These are phyloP conservation scores for Xiphophorus couchianus DNA, from an alignment of 2,113 vertebrate genomes.

Conservation along the genomic window DNA sequence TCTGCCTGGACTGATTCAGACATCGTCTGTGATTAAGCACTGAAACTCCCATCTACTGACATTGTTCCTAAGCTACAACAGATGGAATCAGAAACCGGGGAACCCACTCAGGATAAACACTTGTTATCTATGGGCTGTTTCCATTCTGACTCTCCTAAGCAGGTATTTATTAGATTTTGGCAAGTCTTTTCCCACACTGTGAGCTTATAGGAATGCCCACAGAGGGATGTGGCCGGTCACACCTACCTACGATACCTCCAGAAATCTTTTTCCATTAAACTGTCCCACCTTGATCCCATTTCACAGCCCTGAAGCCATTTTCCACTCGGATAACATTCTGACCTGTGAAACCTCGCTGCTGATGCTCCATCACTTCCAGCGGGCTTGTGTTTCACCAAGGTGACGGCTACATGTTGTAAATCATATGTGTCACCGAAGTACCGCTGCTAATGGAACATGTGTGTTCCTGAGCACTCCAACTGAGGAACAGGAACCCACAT, in stretches of 20 bases:
- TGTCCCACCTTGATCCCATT: conserved; percentile 29
- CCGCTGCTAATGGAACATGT: conserved; percentile 8
- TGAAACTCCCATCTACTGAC: conserved; percentile 10
- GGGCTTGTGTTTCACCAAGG: conserved; percentile 25
- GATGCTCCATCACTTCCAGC: conserved; percentile 32
- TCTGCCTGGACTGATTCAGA: conserved; percentile 6
- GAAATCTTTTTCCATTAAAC: conserved; percentile 39
- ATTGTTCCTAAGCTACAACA: conserved; percentile 2
- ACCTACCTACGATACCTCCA: conserved; percentile 54
- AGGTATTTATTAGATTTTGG: conserved; percentile 46
- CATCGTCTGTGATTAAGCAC: conserved; percentile 13
- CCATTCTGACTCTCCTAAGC: conserved; percentile 43
- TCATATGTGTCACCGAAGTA: conserved; percentile 21
- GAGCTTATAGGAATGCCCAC: conserved; percentile 50
- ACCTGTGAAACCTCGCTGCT: conserved; percentile 13
- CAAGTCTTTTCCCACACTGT: conserved; percentile 49
- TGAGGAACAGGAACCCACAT: conserved; percentile 53
- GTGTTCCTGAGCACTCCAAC: conserved; percentile 14
- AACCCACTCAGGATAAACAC: conserved; percentile 36
- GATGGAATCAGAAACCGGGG: neutral
- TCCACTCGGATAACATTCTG: conserved; percentile 32
- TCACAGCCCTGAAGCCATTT: conserved; percentile 50
- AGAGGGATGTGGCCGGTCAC: conserved; percentile 37
- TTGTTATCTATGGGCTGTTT: conserved; percentile 62
- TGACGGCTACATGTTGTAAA: conserved; percentile 33